Percentiles rank a stretch among this genome's conserved stretches.
Conservation (phyloP, 2,113 vertebrate species). For the Sylvilagus bachmani region DNA sequence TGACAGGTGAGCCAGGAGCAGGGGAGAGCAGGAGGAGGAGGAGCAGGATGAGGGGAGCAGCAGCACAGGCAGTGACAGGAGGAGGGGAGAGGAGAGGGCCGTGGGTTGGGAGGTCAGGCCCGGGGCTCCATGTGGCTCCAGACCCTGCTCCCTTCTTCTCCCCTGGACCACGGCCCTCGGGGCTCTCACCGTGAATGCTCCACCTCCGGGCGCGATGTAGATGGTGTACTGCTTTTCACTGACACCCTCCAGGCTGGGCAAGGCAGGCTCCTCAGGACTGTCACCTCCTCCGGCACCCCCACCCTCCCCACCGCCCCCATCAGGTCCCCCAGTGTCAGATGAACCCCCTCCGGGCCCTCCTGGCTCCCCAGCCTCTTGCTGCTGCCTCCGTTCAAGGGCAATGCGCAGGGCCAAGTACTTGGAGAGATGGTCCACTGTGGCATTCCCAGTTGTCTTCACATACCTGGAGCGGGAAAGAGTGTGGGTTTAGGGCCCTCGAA, state of each 20-base stretch:
- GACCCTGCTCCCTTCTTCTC: background rate
- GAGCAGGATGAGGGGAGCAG: background rate
- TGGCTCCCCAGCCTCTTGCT: constrained; percentile 74
- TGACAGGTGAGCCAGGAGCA: background rate
- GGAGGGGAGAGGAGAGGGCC: background rate
- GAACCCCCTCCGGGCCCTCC: constrained; percentile 81
- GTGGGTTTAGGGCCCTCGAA: background rate
- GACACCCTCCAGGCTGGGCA: constrained; percentile 84
- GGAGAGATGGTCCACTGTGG: constrained; percentile 95
- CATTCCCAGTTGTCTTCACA: constrained; percentile 95
- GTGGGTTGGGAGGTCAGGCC: background rate
- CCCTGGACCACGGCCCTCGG: background rate
- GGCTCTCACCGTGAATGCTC: constrained; percentile 92
- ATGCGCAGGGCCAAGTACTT: constrained; percentile 95
- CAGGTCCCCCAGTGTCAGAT: constrained; percentile 79
- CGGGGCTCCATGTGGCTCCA: background rate
- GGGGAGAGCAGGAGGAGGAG: background rate
- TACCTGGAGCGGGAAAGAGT: constrained; percentile 84
- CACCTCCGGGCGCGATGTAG: constrained; percentile 92
- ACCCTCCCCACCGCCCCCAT: constrained; percentile 73
- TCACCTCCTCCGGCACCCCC: constrained; percentile 76
- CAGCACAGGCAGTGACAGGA: background rate
- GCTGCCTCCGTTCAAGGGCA: constrained; percentile 90
- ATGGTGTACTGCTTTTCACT: constrained; percentile 96
- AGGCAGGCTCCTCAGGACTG: constrained; percentile 79